Base-by-base conservation (phyloP, 2,797 vertebrate species). In the Bovichtus variegatus region DNA sequence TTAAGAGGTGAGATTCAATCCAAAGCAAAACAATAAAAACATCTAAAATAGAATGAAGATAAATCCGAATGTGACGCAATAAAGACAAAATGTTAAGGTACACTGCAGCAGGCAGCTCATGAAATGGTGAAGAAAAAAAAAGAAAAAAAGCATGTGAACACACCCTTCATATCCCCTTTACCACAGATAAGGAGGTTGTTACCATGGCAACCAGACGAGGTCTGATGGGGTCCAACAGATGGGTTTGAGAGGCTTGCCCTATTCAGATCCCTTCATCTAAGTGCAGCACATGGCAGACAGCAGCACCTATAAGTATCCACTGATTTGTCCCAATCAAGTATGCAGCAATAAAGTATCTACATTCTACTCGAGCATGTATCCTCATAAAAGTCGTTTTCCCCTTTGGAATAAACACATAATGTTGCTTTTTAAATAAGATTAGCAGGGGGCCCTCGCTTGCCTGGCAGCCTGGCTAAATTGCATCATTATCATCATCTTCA, bases 201-300 rank as follows among this genome's bases (percentile, higher is more conserved):
- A 70, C 90, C 84, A 72, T 85, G 88, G 90, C 80, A 92, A 93
- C 92, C 51, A 8, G 61, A 69, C 57, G 19, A 84, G 83, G 76
- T 84, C 81, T 83, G 68, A 11, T 7, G 31, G 78, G 67, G 78
- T 84, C 81, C 75, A 5, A 78, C 81, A 90, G 85, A 87, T 86
- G 84, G 78, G 36, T 82, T 46, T 58, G 84, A 82, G 61, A 67
- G 66, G 18, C 11, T 71, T 9, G 36, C 51, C 71, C 75, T 68
- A 21, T 74, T 85, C 73, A 74, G 12, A 79, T 6, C 31, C 34
- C 31, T 9, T 34, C 31, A 34, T 34, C 31, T 31, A 34, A 18
- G 46, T 41, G 36, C 29, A 25, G 38, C 55, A 68, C 57, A 51
- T 38, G 57, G 51, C 3, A 34, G 9, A 21, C 50, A 27, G 34